Percentiles rank a stretch among this genome's conserved stretches.
Evolutionary conservation across 1,140 invertebrate species (phyloP).

Genomic region (Cotesia vestalis): DNA sequence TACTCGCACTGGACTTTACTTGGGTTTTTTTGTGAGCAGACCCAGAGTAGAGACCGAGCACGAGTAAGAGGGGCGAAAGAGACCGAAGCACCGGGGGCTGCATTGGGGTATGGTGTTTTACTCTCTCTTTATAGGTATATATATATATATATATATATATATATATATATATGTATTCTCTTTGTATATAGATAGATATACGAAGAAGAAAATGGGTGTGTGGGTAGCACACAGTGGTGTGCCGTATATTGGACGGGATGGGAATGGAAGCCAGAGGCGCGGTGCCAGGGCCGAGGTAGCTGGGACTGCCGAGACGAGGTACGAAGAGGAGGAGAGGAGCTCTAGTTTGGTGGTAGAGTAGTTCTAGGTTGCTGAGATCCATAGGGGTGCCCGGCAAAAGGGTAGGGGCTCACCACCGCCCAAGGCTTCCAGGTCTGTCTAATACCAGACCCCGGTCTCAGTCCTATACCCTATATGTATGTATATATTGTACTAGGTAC

Average conservation of each 20-base stretch:
- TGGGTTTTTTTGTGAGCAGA: constrained; percentile 49
- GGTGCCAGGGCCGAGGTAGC: constrained; percentile 16
- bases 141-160: background rate
- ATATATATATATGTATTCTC: no score
- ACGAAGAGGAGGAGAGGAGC: constrained; percentile 9
- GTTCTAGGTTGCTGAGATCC: constrained; percentile 33
- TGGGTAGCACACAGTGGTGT: background rate
- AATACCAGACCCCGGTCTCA: constrained; percentile 33
- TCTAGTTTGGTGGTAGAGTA: background rate
- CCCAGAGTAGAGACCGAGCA: constrained; percentile 17
- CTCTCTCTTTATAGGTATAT: no score
- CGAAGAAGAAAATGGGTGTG: background rate
- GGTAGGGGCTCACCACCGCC: constrained; percentile 44
- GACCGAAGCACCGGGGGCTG: constrained; percentile 32
- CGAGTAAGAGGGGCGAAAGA: constrained; percentile 20
- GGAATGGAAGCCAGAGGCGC: constrained; percentile 11
- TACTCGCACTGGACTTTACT: constrained; percentile 51
- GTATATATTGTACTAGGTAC: no score
- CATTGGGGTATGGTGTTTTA: background rate
- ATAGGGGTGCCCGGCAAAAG: constrained; percentile 38
- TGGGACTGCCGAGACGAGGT: background rate
- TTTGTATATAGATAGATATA: no score
- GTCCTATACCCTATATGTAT: no score
- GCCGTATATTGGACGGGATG: no score
- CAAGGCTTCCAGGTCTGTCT: constrained; percentile 48